Base-by-base conservation (phyloP, 2,113 vertebrate genomes). In the Spea bombifrons region DNA sequence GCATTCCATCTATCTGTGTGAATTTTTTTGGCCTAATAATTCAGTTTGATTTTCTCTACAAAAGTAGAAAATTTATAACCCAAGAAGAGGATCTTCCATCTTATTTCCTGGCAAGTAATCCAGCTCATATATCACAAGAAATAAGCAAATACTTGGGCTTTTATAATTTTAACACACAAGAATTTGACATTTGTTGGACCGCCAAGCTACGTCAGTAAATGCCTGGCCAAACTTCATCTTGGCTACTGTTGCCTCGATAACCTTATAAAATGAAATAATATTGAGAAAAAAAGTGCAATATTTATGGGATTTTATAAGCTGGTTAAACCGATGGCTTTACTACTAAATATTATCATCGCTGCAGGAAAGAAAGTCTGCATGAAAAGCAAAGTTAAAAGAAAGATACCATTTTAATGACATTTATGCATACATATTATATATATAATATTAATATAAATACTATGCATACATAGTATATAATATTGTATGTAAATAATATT, bases 81-180 rank as follows among this genome's bases (percentile, higher is more conserved):
- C 6, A 49, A 43, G 61, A 43, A 64, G 48, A 65, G 3, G 16
- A 55, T 75, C 49, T 75, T 75, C 65, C 64, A 75, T 75, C 74
- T 67, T 66, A 75, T 75, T 66, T 47, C 46, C 65, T 75, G 74
- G 74, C 74, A 46, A 15, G 49, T n/a, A 55, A 53, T 12, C 48
- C 66, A 10, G 16, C 8, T 8, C 30, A 75, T 75, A 53, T 66
- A 53, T 75, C 63, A 75, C 63, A 43, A 13, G 30, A 44, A 44
- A 66, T 53, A 52, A 45, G 43, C 66, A 66, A 66, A 66, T 49
- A 53, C 47, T 17, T 10, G 7, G 1, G 50, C 30, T 16, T 64
- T 67, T 47, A 10, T 67, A 30, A 57, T 75, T 55, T 15, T 47
- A 55, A 13, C 4, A 6, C 45, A 16, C 7, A 7, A 15, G 15